These are phyloP conservation scores for Cathartes aura DNA, from an alignment of 2,113 vertebrate species.

Conservation along the genomic window DNA sequence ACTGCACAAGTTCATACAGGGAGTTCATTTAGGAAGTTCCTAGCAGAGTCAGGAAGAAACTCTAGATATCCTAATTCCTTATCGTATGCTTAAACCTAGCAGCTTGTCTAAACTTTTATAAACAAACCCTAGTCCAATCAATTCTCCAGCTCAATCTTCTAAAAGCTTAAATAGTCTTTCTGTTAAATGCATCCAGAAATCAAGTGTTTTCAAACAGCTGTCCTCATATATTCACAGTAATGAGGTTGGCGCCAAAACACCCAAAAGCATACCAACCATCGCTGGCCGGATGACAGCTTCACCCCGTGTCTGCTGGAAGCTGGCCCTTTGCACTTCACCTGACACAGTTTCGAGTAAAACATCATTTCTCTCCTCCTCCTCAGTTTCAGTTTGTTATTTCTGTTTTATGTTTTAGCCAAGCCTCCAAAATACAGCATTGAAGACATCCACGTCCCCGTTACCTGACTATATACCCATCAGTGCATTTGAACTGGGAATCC, in stretches of 20 bases:
- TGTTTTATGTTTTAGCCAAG: neutral
- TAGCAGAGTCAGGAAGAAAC: neutral
- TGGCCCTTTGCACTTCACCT: neutral
- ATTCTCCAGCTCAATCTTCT: neutral
- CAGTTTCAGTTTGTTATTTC: neutral
- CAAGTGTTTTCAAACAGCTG: neutral
- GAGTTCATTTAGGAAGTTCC: neutral
- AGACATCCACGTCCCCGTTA: fast-evolving
- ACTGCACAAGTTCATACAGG: neutral
- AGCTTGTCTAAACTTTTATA: neutral
- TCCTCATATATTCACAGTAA: neutral
- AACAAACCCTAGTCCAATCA: neutral
- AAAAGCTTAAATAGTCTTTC: neutral
- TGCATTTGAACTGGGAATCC: neutral
- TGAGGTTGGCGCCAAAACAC: neutral
- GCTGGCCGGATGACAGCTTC: neutral
- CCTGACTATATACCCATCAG: too few relatives aligned
- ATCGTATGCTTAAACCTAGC: neutral
- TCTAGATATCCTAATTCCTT: neutral
- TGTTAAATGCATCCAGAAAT: neutral
- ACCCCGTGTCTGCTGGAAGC: neutral
- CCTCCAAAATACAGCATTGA: neutral
- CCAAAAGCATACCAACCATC: neutral
- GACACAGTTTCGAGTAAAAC: neutral
- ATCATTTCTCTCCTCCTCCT: neutral